A percentile compares a stretch with the other conserved stretches of the same genome.
phyloP scores from a whole-genome alignment of 92 coral and sea anemone species.

The Nematostella vectensis region DNA sequence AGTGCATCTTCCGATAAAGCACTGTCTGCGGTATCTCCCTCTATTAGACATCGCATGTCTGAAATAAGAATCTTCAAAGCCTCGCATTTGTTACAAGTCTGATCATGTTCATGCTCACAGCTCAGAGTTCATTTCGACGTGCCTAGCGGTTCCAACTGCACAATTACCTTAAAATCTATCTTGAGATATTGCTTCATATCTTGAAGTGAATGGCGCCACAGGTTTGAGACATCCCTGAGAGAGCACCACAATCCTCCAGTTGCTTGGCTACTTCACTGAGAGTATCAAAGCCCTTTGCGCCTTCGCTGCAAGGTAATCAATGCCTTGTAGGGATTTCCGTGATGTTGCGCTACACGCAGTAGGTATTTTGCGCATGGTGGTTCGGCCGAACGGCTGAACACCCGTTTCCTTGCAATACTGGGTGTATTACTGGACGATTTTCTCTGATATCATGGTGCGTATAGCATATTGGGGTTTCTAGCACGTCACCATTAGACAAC shows the following conservation, averaged over 20 bases:
- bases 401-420: constrained; percentile 20
- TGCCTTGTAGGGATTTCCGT: constrained; percentile 14
- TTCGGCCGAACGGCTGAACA: constrained; percentile 17
- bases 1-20: too few relatives aligned
- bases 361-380: constrained; percentile 20
- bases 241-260: constrained; percentile 18
- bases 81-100: too few relatives aligned
- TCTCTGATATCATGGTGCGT: constrained; percentile 23
- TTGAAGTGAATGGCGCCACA: background rate
- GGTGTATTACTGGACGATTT: constrained; percentile 15
- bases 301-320: constrained; percentile 22
- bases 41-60: too few relatives aligned
- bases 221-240: background rate
- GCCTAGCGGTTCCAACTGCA: too few relatives aligned
- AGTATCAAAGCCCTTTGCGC: constrained; percentile 22
- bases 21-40: too few relatives aligned
- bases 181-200: constrained; percentile 11
- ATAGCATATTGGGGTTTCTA: constrained; percentile 11
- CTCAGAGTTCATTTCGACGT: too few relatives aligned
- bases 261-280: constrained; percentile 6
- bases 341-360: constrained; percentile 23
- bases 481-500: constrained; percentile 4
- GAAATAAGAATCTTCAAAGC: too few relatives aligned
- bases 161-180: constrained; percentile 8
- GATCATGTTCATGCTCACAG: too few relatives aligned